Conservation (phyloP, 2,113 vertebrate species). For the Aldabrachelys gigantea region DNA sequence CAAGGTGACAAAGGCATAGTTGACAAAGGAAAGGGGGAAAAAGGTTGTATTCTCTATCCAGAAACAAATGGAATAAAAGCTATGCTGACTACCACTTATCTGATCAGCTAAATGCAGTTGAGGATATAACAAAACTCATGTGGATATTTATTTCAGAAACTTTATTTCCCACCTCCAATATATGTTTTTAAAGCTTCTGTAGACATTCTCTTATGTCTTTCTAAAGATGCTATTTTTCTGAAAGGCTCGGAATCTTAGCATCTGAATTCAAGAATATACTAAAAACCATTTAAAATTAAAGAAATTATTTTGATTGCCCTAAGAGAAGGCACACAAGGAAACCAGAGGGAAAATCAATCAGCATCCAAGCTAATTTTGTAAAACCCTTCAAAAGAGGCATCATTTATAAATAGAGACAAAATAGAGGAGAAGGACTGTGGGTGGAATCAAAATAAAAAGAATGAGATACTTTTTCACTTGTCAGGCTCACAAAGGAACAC, state of each 20-base stretch:
- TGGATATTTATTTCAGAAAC: not conserved
- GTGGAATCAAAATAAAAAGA: conserved; percentile 20
- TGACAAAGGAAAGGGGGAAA: not conserved
- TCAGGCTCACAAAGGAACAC: not conserved
- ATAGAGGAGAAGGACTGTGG: not conserved
- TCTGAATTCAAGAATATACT: not conserved
- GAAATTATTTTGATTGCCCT: not conserved
- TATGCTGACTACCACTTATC: not conserved
- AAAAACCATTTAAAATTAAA: not conserved
- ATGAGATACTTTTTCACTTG: not conserved
- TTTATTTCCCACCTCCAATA: not conserved
- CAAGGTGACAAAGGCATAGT: not conserved
- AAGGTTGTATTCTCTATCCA: not conserved
- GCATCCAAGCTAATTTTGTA: not conserved
- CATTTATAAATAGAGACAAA: not conserved
- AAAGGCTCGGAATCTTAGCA: not conserved
- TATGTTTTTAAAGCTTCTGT: not conserved
- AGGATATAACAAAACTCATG: not conserved
- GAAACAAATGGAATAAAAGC: not conserved
- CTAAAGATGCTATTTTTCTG: not conserved
- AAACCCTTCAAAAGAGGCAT: not conserved
- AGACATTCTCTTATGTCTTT: not conserved
- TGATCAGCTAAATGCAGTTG: not conserved
- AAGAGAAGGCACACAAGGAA: not conserved
- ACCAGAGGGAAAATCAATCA: not conserved